A percentile compares a stretch with the other conserved stretches of the same genome.
phyloP scores from a whole-genome alignment of 2,888 invertebrate species.

The Crioceris asparagi region DNA sequence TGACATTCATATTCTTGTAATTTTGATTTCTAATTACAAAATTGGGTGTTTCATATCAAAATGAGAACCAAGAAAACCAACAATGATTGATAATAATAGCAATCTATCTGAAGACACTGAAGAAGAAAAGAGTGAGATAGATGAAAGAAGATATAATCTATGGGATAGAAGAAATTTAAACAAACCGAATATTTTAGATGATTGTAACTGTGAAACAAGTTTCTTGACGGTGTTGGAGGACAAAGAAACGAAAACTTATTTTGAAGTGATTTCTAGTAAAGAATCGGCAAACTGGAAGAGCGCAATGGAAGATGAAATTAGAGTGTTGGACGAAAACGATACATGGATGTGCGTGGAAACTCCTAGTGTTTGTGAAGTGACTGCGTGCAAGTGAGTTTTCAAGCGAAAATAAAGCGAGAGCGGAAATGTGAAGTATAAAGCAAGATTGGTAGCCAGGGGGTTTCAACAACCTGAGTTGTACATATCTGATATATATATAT shows the following conservation, averaged over 20 bases:
- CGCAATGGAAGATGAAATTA: constrained; percentile 11
- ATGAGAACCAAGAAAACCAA: no score
- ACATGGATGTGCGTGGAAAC: constrained; percentile 13
- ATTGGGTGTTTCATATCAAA: no score
- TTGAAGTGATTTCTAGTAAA: constrained; percentile 12
- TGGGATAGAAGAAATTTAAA: no score
- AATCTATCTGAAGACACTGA: neutral
- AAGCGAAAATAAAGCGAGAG: constrained; percentile 11
- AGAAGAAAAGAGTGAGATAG: no score
- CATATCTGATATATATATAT: neutral
- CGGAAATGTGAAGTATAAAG: constrained; percentile 3
- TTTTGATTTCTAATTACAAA: no score
- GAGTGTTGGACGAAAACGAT: constrained; percentile 11
- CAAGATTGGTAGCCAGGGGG: neutral
- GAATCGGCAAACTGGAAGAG: constrained; percentile 10
- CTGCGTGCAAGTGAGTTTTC: constrained; percentile 16
- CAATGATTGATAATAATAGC: no score
- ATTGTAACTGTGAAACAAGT: no score
- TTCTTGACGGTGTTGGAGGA: no score
- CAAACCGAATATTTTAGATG: no score
- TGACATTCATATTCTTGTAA: no score
- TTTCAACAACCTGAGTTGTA: neutral
- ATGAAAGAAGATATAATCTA: no score
- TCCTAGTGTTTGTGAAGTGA: constrained; percentile 8
- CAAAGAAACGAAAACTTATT: constrained; percentile 10